phyloP scores from a whole-genome alignment of 37 sponge, comb jelly and placozoan species.

The Crambe crambe region DNA sequence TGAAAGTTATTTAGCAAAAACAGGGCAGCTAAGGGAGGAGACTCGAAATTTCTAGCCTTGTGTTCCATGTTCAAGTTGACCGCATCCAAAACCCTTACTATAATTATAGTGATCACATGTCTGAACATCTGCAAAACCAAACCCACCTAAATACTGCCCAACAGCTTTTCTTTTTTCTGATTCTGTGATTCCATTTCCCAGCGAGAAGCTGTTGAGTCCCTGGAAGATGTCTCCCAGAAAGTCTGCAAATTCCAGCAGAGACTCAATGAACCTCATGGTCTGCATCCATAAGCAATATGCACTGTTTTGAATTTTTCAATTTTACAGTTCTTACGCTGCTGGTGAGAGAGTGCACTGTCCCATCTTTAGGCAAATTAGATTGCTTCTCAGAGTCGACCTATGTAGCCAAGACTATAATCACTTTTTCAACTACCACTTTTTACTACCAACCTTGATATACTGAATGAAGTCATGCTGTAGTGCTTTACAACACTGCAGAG shows the following conservation, averaged over 20 bases:
- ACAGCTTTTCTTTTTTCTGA: slow-evolving; percentile 23
- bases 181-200: background rate
- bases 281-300: slow-evolving; percentile 2
- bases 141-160: slow-evolving; percentile 36
- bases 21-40: slow-evolving; percentile 57
- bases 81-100: slow-evolving; percentile 65
- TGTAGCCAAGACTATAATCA: background rate
- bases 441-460: slow-evolving; percentile 34
- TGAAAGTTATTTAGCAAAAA: slow-evolving; percentile 93
- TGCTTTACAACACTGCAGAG: slow-evolving; percentile 7
- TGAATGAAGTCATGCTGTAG: slow-evolving; percentile 37
- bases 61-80: slow-evolving; percentile 80
- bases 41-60: slow-evolving; percentile 82
- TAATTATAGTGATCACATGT: background rate
- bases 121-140: background rate
- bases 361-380: slow-evolving; percentile 89
- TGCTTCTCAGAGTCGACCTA: slow-evolving; percentile 85
- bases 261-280: slow-evolving; percentile 87
- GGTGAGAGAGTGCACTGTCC: slow-evolving; percentile 95
- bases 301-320: background rate
- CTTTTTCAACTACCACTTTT: background rate
- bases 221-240: slow-evolving; percentile 61
- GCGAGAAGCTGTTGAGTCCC: slow-evolving; percentile 40
- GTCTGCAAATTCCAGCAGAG: slow-evolving; percentile 67
- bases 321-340: slow-evolving; percentile 75